Evolutionary conservation across 2,113 vertebrate genomes (phyloP), one percentile per base, ranked within the genome.

Genomic region (Orycteropus afer): DNA sequence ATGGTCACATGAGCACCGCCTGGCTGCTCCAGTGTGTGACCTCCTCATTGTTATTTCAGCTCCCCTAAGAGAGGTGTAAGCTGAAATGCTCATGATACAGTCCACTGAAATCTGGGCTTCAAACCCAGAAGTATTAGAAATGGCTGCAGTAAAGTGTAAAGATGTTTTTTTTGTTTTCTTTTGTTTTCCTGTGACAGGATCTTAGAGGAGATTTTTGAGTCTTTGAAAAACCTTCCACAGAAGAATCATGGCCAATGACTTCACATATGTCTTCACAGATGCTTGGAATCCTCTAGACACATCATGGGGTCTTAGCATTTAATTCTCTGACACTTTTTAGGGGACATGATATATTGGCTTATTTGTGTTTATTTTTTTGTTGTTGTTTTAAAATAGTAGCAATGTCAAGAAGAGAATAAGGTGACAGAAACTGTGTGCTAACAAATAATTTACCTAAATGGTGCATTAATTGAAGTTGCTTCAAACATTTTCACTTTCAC

Each of bases 391-490:
- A 57, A 93, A 69, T 55, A 65, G 34, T 89, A 10, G 73, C 49
- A 94, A 83, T 45, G 4, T 22, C 45, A 14, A 51, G 91, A 51
- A 67, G 57, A 92, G 49, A 91, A 76, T 27, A 80, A 71, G 3
- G 2, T 81, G 42, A 77, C 2, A 89, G 20, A 83, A 96, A 83
- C 20, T 40, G 4, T 91, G 18, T 92, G 77, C 15, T 96, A 37
- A 61, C 5, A 95, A 91, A 95, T 69, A 96, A 5, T 3, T 97
- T 40, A 79, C 4, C 88, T 23, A 49, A 94, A 94, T 63, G 17
- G 45, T 40, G 0, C 14, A 92, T 94, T 95, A 59, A 83, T 92
- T 87, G 74, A 73, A 57, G 0, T 61, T 27, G 9, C 3, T 69
- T 12, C 42, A 83, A 95, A 53, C 81, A 14, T 2, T 51, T 91